Evolutionary conservation across 1,140 invertebrate genomes (phyloP), one percentile per base, ranked within the genome.

Genomic region (Zaprionus davidi): DNA sequence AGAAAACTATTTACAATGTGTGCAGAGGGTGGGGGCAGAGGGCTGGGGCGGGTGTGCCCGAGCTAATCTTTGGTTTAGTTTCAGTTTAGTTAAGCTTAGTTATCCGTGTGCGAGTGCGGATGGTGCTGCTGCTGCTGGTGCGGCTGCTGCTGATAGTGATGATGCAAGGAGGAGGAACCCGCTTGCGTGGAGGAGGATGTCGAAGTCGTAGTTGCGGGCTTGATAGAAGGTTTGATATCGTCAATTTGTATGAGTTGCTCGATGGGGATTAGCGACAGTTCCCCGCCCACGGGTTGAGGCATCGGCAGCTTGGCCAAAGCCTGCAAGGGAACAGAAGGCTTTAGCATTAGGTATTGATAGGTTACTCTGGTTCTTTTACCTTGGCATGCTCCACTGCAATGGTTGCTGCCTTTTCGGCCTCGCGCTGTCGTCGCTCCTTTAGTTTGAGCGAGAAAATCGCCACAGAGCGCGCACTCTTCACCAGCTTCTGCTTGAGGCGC

Each of bases 381-480:
- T 92, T 93, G 59, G 92, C 92, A 83, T 92, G 92, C 78, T 93
- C 93, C 15, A 92, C 81, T 5, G 92, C 92, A 70, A 91, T 93
- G 20, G 77, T 87, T 4, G 94, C 95, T 69, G 95, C 95, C 67
- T 95, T 94, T 65, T 95, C 95, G 0, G 95, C 95, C 62, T 96
- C 96, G 2, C 96, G 94, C 22, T 96, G 96, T 51, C 96, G 93
- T 38, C 96, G 94, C 75, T 96, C 96, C 70, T 96, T 96, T 58
- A 97, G 88, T 60, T 96, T 97, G 24, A 97, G 92, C 1, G 96
- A 97, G 92, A 97, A 97, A 76, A 97, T 96, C 9, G 96, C 96
- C 28, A 97, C 96, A 2, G 96, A 96, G 11, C 96, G 93, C 5
- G 96, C 96, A 55, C 96, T 94, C 91, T 97, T 97, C 93, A 97